Conservation (phyloP, 2,888 invertebrate species). For the Oligia fasciuncula region DNA sequence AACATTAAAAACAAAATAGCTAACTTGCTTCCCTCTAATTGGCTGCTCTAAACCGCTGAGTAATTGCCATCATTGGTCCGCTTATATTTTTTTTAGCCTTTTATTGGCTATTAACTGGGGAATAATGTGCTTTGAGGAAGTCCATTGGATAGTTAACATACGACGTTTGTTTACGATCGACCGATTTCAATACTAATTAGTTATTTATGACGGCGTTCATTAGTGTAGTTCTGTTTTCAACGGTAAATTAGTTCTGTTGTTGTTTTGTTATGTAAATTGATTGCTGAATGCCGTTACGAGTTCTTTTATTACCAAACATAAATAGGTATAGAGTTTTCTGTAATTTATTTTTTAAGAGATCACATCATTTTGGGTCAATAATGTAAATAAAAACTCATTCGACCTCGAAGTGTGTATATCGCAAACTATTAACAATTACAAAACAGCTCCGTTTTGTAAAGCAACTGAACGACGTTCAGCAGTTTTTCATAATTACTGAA, state of each 20-base stretch:
- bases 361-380: background rate
- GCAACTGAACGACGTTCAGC: too few relatives aligned
- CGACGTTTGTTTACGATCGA: slow-evolving; percentile 35
- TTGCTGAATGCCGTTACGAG: slow-evolving; percentile 8
- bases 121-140: slow-evolving; percentile 44
- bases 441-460: too few relatives aligned
- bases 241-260: slow-evolving; percentile 17
- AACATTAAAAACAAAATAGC: slow-evolving; percentile 53
- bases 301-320: background rate
- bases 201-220: slow-evolving; percentile 38
- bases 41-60: slow-evolving; percentile 55
- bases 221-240: slow-evolving; percentile 8
- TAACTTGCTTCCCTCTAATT: slow-evolving; percentile 60
- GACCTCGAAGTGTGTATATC: background rate
- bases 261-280: background rate
- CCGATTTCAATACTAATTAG: slow-evolving; percentile 47
- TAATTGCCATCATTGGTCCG: slow-evolving; percentile 59
- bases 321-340: background rate
- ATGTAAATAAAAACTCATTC: background rate
- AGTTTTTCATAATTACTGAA: too few relatives aligned
- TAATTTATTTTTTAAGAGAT: background rate
- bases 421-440: too few relatives aligned
- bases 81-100: slow-evolving; percentile 58
- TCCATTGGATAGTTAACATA: slow-evolving; percentile 48
- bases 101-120: slow-evolving; percentile 55